Percentiles rank a stretch among this genome's conserved stretches.
Evolutionary conservation across 2,113 vertebrate genomes (phyloP).

Genomic region (Myotis yumanensis): DNA sequence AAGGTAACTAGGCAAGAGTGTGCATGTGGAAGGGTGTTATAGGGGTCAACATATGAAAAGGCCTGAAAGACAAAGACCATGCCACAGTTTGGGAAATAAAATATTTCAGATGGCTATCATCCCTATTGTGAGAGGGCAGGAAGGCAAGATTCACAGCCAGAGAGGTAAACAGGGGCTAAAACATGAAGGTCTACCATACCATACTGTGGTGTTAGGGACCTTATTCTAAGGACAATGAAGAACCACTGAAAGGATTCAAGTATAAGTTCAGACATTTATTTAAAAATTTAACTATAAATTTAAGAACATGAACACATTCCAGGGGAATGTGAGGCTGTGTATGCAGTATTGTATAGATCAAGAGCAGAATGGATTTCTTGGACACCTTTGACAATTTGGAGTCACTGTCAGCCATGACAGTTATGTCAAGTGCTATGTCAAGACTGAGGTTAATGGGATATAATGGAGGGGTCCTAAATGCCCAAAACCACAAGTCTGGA

Average conservation of each 20-base stretch:
- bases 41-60: not conserved
- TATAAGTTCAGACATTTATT: not conserved
- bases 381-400: not conserved
- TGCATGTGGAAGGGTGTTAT: not conserved
- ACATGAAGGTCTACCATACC: not conserved
- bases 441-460: not conserved
- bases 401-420: not conserved
- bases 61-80: not conserved
- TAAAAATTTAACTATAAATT: not conserved
- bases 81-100: not conserved
- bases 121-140: not conserved
- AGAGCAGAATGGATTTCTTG: not conserved
- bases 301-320: not conserved
- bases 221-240: not conserved
- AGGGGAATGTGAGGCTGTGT: not conserved
- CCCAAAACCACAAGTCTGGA: not conserved
- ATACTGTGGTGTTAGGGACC: not conserved
- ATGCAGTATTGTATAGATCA: not conserved
- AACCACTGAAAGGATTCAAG: not conserved
- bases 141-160: not conserved
- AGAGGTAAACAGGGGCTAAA: not conserved
- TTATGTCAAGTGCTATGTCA: not conserved
- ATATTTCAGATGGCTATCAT: not conserved
- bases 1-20: not conserved
- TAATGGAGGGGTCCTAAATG: not conserved